Conservation (phyloP, 2,888 invertebrate species). For the Drosophila leonis region DNA sequence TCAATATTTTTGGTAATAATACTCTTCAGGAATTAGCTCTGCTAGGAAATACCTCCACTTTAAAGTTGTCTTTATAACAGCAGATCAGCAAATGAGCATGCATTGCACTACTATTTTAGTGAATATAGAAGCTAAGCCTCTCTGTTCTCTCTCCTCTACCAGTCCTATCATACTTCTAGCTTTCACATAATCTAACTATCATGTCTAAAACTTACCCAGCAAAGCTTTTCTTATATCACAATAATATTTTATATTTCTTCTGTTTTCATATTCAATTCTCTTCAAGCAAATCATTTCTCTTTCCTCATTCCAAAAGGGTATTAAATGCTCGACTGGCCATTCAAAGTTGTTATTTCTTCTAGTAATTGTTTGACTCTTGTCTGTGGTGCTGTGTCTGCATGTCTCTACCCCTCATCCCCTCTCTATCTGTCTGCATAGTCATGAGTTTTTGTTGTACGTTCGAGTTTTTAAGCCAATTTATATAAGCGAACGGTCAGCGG, state of each 20-base stretch:
- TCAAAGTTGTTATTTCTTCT: constrained; percentile 27
- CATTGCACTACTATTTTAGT: neutral
- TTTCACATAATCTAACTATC: neutral
- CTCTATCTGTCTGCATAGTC: constrained; percentile 65
- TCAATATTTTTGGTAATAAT: neutral
- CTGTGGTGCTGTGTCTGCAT: constrained; percentile 1
- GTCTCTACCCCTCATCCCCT: constrained; percentile 1
- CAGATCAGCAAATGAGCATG: neutral
- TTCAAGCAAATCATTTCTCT: neutral
- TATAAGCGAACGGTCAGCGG: constrained; percentile 47
- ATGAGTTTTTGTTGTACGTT: constrained; percentile 73
- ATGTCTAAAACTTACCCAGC: neutral
- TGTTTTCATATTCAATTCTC: neutral
- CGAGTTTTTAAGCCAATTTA: constrained; percentile 78
- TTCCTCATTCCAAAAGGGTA: neutral
- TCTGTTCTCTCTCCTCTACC: neutral
- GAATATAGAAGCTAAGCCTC: neutral
- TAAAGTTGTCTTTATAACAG: neutral
- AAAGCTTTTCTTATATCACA: neutral
- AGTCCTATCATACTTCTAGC: fast-evolving
- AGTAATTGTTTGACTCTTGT: constrained; percentile 62
- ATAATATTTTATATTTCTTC: neutral
- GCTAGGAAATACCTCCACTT: neutral
- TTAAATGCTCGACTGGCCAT: neutral
- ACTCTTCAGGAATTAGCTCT: neutral